Conservation (phyloP, 1,140 invertebrate genomes). For the Agrypnia vestita region DNA sequence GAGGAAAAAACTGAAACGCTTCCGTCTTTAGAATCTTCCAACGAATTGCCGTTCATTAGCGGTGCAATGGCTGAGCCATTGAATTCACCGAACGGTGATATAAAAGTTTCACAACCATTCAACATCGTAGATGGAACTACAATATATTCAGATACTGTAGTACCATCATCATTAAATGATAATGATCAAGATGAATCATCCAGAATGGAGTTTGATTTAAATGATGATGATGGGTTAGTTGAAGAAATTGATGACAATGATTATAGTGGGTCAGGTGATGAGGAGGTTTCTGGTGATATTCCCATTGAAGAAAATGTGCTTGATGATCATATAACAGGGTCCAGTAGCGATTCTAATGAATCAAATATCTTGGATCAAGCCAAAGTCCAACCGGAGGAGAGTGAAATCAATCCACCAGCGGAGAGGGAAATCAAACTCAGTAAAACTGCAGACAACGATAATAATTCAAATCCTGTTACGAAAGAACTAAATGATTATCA, state of each 20-base stretch:
- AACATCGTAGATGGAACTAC: conserved; percentile 70
- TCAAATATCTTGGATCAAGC: no score
- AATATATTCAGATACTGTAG: conserved; percentile 62
- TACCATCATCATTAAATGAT: conserved; percentile 59
- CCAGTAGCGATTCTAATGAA: not conserved
- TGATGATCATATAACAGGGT: not conserved
- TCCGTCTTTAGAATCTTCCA: conserved; percentile 1
- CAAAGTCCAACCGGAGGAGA: no score
- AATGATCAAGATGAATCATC: conserved; percentile 38
- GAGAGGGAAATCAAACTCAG: no score
- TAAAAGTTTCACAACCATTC: conserved; percentile 66
- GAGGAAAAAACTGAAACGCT: conserved; percentile 20
- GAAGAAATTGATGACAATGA: conserved; percentile 41
- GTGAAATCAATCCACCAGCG: no score
- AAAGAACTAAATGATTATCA: no score
- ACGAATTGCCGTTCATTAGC: not conserved
- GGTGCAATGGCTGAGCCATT: no score
- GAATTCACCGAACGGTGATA: conserved; percentile 60
- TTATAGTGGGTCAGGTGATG: conserved; percentile 21
- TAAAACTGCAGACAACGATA: no score
- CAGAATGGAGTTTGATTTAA: conserved; percentile 15
- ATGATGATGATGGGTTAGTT: conserved; percentile 41
- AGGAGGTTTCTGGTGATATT: conserved; percentile 17
- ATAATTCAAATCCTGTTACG: no score
- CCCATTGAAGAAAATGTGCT: not conserved